A percentile compares a stretch with the other conserved stretches of the same genome.
Evolutionary conservation across 2,113 vertebrate genomes (phyloP).

Genomic region (Salvelinus namaycush): DNA sequence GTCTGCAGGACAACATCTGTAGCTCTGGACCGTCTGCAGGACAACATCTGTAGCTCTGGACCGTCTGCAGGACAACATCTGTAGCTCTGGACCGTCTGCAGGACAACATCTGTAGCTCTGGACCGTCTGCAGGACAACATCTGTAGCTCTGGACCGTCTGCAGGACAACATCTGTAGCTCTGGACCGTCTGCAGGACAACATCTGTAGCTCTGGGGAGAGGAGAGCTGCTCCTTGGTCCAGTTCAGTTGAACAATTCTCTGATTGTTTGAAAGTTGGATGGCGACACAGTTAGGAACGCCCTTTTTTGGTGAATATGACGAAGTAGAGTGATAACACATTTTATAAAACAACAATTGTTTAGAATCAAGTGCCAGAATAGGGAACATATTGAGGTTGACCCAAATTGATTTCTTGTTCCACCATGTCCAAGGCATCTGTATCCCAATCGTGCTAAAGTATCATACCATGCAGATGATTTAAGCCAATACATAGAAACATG

Average conservation of each 20-base stretch:
- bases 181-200: slow-evolving; percentile 29
- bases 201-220: slow-evolving; percentile 49
- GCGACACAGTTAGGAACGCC: background rate
- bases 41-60: slow-evolving; percentile 51
- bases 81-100: background rate
- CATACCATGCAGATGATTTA: background rate
- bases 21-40: background rate
- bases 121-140: slow-evolving; percentile 41
- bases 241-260: slow-evolving; percentile 25
- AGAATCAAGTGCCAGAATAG: slow-evolving; percentile 27
- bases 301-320: slow-evolving; percentile 32
- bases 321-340: slow-evolving; percentile 34
- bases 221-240: slow-evolving; percentile 8
- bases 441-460: background rate
- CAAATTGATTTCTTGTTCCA: slow-evolving; percentile 29
- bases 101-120: slow-evolving; percentile 52
- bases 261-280: slow-evolving; percentile 32
- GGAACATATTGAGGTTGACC: slow-evolving; percentile 44
- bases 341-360: slow-evolving; percentile 6
- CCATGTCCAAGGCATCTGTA: slow-evolving; percentile 16
- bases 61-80: slow-evolving; percentile 49
- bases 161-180: slow-evolving; percentile 52
- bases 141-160: slow-evolving; percentile 14
- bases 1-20: slow-evolving; percentile 52
- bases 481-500: no score